Base-by-base conservation (phyloP, 2,888 invertebrate genomes). In the Colostygia pectinataria region DNA sequence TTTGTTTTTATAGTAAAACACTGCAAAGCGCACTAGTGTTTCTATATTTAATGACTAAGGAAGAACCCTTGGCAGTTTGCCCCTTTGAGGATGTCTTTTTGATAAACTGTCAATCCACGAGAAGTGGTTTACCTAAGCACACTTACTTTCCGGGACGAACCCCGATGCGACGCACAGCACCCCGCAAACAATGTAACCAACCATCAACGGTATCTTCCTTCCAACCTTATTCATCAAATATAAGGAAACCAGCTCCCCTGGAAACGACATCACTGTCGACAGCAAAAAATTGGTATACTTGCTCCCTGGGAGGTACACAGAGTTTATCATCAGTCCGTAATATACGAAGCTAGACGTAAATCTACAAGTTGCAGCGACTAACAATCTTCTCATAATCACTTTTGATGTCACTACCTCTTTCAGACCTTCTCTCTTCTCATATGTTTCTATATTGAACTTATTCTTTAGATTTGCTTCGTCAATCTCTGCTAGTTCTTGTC, bases 211-310 rank as follows among this genome's bases (percentile, higher is more conserved):
- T 45, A 68, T 25, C 46, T 78, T 82, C 31, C 88, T 74, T 4
- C 88, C 88, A 12, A 78, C 53, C 51, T 71, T 84, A 55, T 83
- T 82, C 83, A 88, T 83, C 41, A 80, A 51, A 49, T 79, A 79
- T 60, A 85, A 56, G 0, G 76, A 74, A 1, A 82, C 53, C 32
- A 86, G 39, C 50, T 87, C 87, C 1, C 87, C 88, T 0, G 87
- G 88, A 29, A 83, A 85, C 0, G 85, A 86, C 78, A 84, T 83
- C 25, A 84, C 57, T 0, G 86, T 80, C 1, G 80, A 61, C 33
- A 88, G 59, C 9, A 85, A 48, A 43, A 87, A 88, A 57, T 86
- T 87, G 1, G 72, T 68, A 41, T 87, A 83, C 43, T 84, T 87
- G 40, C 83, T 68, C 0, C 88, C 88, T 0, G 88, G 85, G 10